These are phyloP conservation scores for Polyploca ridens DNA, from an alignment of 2,888 invertebrate species.

Conservation along the genomic window DNA sequence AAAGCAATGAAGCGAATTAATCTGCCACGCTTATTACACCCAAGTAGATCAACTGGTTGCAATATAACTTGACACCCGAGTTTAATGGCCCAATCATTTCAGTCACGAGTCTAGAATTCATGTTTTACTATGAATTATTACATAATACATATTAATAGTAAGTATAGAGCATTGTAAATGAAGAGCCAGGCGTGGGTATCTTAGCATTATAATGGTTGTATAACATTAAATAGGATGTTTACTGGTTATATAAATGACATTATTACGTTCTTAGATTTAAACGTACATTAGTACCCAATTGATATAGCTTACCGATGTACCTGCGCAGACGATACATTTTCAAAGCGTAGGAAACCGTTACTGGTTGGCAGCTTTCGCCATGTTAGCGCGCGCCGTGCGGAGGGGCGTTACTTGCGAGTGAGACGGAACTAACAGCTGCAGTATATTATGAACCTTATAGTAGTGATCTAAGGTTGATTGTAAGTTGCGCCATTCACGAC, in stretches of 20 bases:
- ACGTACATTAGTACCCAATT: too few relatives aligned
- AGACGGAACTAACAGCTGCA: too few relatives aligned
- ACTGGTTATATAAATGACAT: background rate
- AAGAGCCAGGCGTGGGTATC: background rate
- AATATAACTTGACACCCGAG: constrained; percentile 9
- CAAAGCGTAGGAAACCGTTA: too few relatives aligned
- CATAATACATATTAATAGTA: background rate
- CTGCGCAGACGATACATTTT: too few relatives aligned
- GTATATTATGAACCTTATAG: too few relatives aligned
- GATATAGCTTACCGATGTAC: too few relatives aligned
- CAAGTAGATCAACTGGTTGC: constrained; percentile 23
- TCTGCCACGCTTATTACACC: constrained; percentile 31
- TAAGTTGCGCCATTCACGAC: too few relatives aligned
- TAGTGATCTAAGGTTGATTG: too few relatives aligned
- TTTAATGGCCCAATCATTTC: constrained; percentile 9
- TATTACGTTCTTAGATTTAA: too few relatives aligned
- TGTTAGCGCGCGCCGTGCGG: too few relatives aligned
- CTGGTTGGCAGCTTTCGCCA: too few relatives aligned
- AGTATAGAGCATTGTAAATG: constrained; percentile 18
- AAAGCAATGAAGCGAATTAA: constrained; percentile 29
- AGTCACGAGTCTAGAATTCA: background rate
- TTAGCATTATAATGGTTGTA: background rate
- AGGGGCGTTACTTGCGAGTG: too few relatives aligned
- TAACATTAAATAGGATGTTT: background rate
- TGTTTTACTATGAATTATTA: constrained; percentile 2